Percentiles rank a stretch among this genome's conserved stretches.
phyloP scores from a whole-genome alignment of 2,888 invertebrate species.

The Pemphredon lugubris region DNA sequence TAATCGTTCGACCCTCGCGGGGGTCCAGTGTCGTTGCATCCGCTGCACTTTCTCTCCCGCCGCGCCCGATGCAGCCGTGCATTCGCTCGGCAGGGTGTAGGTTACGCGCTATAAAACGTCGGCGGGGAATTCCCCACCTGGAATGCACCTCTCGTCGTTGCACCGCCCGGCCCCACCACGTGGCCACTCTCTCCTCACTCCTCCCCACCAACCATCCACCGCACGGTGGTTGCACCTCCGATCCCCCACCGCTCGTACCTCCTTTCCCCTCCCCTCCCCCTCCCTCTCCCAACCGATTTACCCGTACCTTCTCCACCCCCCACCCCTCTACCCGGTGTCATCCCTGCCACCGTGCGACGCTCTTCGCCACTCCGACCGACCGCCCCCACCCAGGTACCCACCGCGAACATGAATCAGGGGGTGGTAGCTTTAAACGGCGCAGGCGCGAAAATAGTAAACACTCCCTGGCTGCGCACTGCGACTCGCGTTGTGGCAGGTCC shows the following conservation, averaged over 20 bases:
- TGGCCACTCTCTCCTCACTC: conserved; percentile 31
- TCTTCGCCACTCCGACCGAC: conserved; percentile 11
- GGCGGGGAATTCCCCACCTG: conserved; percentile 66
- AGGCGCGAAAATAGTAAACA: conserved; percentile 78
- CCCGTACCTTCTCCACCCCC: not conserved
- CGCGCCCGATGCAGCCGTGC: conserved; percentile 48
- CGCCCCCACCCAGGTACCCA: conserved; percentile 27
- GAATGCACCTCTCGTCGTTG: conserved; percentile 69
- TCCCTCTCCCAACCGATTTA: too few species aligned
- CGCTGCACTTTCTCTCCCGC: conserved; percentile 70
- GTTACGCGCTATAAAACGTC: conserved; percentile 60
- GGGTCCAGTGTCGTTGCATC: conserved; percentile 69
- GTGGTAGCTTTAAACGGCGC: conserved; percentile 67
- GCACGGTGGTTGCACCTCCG: conserved; percentile 48
- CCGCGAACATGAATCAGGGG: conserved; percentile 60
- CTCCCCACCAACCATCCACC: not conserved
- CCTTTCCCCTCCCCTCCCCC: too few species aligned
- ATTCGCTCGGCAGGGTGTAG: conserved; percentile 63
- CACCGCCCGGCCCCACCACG: conserved; percentile 60
- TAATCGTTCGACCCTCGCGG: conserved; percentile 66
- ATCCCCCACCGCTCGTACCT: conserved; percentile 24
- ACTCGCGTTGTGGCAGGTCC: conserved; percentile 78
- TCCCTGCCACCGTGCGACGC: conserved; percentile 43
- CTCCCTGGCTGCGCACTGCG: conserved; percentile 78
- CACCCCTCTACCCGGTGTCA: conserved; percentile 17